Evolutionary conservation across 2,888 invertebrate genomes (phyloP).

Genomic region (Leucania comma): DNA sequence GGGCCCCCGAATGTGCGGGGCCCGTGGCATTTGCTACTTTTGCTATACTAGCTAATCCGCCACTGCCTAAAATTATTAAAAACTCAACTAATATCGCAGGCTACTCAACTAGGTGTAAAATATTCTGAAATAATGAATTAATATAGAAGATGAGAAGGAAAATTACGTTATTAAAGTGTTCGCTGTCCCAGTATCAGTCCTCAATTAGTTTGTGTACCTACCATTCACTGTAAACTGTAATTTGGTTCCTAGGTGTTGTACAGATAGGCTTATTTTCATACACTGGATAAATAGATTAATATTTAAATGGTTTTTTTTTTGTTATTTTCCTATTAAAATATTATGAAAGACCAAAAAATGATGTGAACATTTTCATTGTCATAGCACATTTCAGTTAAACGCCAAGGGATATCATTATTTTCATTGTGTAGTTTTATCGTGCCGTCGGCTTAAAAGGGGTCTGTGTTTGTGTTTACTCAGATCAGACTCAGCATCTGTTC

Average conservation of each 20-base stretch:
- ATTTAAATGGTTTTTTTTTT: conserved; percentile 14
- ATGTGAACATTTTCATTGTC: conserved; percentile 26
- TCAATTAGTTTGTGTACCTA: conserved; percentile 21
- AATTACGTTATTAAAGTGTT: conserved; percentile 11
- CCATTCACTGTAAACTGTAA: neutral
- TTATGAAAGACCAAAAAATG: neutral
- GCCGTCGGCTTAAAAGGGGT: conserved; percentile 68
- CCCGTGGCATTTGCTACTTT: too few relatives aligned
- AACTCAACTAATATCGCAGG: neutral
- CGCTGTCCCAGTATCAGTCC: conserved; percentile 5
- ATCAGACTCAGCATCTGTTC: conserved; percentile 77
- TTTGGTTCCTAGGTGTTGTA: neutral
- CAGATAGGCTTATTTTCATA: neutral
- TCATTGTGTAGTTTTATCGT: conserved; percentile 65
- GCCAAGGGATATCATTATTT: conserved; percentile 59
- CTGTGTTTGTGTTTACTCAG: conserved; percentile 78
- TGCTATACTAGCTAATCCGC: too few relatives aligned
- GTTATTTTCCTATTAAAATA: neutral
- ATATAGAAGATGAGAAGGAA: conserved; percentile 27
- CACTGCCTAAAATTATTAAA: conserved; percentile 2
- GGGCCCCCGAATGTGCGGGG: too few relatives aligned
- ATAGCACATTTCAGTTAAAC: conserved; percentile 43
- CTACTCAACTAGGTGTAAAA: conserved; percentile 10
- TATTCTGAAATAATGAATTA: conserved; percentile 32
- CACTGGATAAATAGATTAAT: neutral